Evolutionary conservation across 2,888 invertebrate species (phyloP).

Genomic region (Exephanes ischioxanthus): DNA sequence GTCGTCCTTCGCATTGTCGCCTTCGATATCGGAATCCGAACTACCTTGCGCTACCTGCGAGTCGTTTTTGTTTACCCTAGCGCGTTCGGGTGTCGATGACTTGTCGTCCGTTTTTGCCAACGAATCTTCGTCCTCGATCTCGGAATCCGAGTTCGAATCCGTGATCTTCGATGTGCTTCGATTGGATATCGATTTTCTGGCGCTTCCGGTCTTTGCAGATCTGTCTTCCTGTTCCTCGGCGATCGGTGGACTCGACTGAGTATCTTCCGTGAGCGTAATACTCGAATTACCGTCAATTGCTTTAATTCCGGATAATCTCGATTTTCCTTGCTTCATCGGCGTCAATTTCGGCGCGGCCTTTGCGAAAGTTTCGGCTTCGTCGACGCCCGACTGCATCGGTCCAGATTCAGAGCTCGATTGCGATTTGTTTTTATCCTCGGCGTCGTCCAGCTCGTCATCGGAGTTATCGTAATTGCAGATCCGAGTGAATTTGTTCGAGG

Average conservation of each 20-base stretch:
- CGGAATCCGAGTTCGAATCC: neutral
- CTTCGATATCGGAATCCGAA: neutral
- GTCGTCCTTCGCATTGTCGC: neutral
- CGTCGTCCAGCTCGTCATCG: neutral
- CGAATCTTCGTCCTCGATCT: neutral
- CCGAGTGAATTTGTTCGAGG: neutral
- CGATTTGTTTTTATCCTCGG: neutral
- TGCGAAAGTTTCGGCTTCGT: neutral
- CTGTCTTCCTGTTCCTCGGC: neutral
- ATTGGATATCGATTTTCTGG: constrained; percentile 13
- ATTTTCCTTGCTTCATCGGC: neutral
- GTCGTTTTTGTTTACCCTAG: neutral
- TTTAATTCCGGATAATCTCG: neutral
- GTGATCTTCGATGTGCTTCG: neutral
- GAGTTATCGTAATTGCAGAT: neutral
- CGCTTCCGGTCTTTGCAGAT: constrained; percentile 11
- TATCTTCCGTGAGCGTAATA: neutral
- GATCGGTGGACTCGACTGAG: neutral
- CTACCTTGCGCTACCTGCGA: neutral
- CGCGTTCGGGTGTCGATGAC: neutral
- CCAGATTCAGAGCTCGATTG: neutral
- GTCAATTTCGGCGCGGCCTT: neutral
- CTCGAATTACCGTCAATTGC: neutral
- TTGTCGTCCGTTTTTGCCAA: neutral
- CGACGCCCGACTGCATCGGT: neutral